phyloP scores from a whole-genome alignment of 1,140 invertebrate genomes.

The Ridgeia piscesae region DNA sequence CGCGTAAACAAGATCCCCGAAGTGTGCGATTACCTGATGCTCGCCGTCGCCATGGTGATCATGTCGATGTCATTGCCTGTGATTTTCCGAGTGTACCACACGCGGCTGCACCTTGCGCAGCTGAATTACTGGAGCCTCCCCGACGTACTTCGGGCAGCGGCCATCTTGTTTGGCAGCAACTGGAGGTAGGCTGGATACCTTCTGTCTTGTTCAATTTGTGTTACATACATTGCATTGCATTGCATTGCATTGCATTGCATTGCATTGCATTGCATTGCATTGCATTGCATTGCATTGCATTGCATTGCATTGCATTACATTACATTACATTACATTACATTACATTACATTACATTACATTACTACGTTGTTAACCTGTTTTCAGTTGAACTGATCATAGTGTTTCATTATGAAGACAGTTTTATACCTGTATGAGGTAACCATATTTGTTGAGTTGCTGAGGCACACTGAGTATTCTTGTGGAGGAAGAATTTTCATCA shows the following conservation, averaged over 20 bases:
- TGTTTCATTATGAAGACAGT: too few relatives aligned
- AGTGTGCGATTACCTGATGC: conserved; percentile 75
- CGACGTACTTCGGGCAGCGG: neutral
- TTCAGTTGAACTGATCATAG: too few relatives aligned
- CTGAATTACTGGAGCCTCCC: conserved; percentile 4
- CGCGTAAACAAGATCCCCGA: conserved; percentile 79
- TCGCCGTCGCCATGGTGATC: conserved; percentile 50
- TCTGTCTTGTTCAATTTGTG: conserved; percentile 1
- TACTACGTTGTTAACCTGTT: neutral
- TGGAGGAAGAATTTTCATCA: neutral
- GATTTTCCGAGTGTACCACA: conserved; percentile 46
- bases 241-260: too few relatives aligned
- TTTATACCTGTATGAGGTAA: neutral
- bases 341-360: too few relatives aligned
- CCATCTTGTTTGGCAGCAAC: conserved; percentile 13
- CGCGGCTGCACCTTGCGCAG: conserved; percentile 13
- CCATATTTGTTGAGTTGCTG: neutral
- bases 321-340: too few relatives aligned
- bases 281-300: too few relatives aligned
- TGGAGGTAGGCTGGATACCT: conserved; percentile 19
- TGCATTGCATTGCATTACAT: too few relatives aligned
- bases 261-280: too few relatives aligned
- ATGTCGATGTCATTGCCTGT: conserved; percentile 50
- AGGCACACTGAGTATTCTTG: neutral
- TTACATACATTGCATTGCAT: neutral